Evolutionary conservation across 2,797 vertebrate genomes (phyloP).

Genomic region (Aeoliscus strigatus): DNA sequence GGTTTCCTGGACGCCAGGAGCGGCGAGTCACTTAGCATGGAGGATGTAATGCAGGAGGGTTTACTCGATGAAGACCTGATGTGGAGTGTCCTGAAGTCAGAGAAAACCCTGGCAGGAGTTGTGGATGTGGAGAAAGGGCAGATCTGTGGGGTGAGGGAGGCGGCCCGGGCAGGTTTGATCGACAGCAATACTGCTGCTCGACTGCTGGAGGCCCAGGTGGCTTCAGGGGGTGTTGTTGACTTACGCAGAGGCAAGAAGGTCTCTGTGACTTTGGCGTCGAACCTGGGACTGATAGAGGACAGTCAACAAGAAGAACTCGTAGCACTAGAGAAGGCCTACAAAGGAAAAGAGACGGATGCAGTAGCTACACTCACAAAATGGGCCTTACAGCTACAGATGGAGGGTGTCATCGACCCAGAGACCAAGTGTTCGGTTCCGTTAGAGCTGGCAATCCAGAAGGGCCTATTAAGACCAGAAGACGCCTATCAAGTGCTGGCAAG

Average conservation of each 20-base stretch:
- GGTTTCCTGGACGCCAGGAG: slow-evolving; percentile 85
- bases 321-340: slow-evolving; percentile 86
- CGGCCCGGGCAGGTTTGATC: slow-evolving; percentile 80
- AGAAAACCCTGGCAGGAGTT: slow-evolving; percentile 86
- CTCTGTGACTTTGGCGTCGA: slow-evolving; percentile 89
- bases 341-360: slow-evolving; percentile 77
- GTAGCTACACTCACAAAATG: slow-evolving; percentile 73
- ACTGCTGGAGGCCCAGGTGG: slow-evolving; percentile 89
- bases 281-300: slow-evolving; percentile 82
- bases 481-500: slow-evolving; percentile 77
- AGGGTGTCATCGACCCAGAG: slow-evolving; percentile 83
- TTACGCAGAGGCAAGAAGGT: slow-evolving; percentile 84
- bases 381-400: slow-evolving; percentile 85
- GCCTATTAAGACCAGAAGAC: slow-evolving; percentile 73
- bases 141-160: slow-evolving; percentile 80
- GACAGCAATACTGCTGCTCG: slow-evolving; percentile 78
- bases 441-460: slow-evolving; percentile 75
- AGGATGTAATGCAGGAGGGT: slow-evolving; percentile 83
- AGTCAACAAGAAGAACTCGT: slow-evolving; percentile 74
- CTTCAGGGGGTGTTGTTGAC: slow-evolving; percentile 89
- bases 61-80: slow-evolving; percentile 87
- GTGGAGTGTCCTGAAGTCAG: slow-evolving; percentile 82
- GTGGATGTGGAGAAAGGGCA: slow-evolving; percentile 78
- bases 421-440: slow-evolving; percentile 75
- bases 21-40: slow-evolving; percentile 76